These are phyloP conservation scores for Mongoloraphidia duomilia DNA, from an alignment of 2,888 invertebrate genomes.

Conservation along the genomic window DNA sequence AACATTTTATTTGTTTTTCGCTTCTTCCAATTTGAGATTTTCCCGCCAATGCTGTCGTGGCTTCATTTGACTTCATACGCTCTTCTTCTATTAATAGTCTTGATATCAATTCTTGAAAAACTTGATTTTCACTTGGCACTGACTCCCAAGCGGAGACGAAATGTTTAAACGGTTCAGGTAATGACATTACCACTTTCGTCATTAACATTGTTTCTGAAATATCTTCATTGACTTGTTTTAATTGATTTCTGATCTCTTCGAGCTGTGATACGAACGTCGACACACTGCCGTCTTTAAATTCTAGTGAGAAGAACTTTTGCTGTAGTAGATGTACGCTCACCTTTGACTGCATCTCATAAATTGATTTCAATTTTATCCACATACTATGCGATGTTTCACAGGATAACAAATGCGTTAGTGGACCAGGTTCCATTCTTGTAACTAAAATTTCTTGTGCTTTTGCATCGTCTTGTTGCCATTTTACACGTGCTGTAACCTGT, in stretches of 20 bases:
- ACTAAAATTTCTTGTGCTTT: slow-evolving; percentile 16
- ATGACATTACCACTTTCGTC: too few relatives aligned
- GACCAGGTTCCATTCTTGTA: slow-evolving; percentile 14
- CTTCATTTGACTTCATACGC: slow-evolving; percentile 8
- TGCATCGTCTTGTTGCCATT: slow-evolving; percentile 14
- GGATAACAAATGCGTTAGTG: slow-evolving; percentile 15
- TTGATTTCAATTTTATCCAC: slow-evolving; percentile 12
- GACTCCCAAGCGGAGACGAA: too few relatives aligned
- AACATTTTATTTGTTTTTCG: too few relatives aligned
- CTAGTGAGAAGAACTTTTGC: not conserved
- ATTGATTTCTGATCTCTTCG: not conserved
- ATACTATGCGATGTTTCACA: slow-evolving; percentile 14
- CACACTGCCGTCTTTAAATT: not conserved
- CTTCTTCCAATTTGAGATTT: not conserved
- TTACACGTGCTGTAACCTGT: too few relatives aligned
- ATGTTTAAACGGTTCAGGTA: too few relatives aligned
- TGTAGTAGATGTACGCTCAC: slow-evolving; percentile 14
- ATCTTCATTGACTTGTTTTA: slow-evolving; percentile 7
- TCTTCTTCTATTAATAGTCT: slow-evolving; percentile 15
- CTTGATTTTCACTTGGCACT: slow-evolving; percentile 14
- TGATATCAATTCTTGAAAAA: slow-evolving; percentile 14
- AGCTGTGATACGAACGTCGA: not conserved
- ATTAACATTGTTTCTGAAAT: too few relatives aligned
- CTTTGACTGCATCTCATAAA: slow-evolving; percentile 4
- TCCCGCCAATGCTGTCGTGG: not conserved